Evolutionary conservation across 2,888 invertebrate species (phyloP).

Genomic region (Timema cristinae): DNA sequence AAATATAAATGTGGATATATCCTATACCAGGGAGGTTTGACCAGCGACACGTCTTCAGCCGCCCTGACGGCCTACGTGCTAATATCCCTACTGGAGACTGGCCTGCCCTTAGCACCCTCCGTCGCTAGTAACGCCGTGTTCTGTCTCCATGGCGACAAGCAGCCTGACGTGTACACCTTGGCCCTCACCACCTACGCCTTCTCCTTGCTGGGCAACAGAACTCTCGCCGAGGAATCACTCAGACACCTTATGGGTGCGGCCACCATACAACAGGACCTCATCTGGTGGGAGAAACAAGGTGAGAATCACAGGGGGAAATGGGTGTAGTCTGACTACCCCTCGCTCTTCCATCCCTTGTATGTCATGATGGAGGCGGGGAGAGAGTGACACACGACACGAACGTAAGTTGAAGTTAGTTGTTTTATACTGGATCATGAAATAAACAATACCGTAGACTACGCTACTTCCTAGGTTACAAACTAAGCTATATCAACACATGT

Average conservation of each 20-base stretch:
- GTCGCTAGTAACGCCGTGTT: constrained; percentile 56
- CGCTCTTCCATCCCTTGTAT: not conserved
- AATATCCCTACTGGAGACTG: constrained; percentile 59
- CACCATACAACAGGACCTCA: constrained; percentile 45
- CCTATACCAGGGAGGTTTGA: constrained; percentile 34
- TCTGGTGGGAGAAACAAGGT: constrained; percentile 50
- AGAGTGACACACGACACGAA: not conserved
- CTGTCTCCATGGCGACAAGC: constrained; percentile 50
- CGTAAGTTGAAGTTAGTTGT: not conserved
- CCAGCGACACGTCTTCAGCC: constrained; percentile 48
- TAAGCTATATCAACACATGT: no score
- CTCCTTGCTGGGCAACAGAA: constrained; percentile 47
- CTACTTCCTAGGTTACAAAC: no score
- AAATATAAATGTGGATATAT: not conserved
- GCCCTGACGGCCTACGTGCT: constrained; percentile 67
- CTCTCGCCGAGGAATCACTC: constrained; percentile 46
- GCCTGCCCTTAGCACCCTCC: constrained; percentile 48
- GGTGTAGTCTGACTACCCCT: not conserved
- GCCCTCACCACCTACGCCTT: constrained; percentile 53
- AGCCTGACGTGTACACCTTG: constrained; percentile 47
- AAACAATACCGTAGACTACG: no score
- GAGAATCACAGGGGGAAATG: not conserved
- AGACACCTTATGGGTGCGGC: constrained; percentile 45
- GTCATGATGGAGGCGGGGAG: not conserved
- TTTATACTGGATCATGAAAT: no score